Evolutionary conservation across 1,140 invertebrate species (phyloP).

Genomic region (Brachionus koreanus): DNA sequence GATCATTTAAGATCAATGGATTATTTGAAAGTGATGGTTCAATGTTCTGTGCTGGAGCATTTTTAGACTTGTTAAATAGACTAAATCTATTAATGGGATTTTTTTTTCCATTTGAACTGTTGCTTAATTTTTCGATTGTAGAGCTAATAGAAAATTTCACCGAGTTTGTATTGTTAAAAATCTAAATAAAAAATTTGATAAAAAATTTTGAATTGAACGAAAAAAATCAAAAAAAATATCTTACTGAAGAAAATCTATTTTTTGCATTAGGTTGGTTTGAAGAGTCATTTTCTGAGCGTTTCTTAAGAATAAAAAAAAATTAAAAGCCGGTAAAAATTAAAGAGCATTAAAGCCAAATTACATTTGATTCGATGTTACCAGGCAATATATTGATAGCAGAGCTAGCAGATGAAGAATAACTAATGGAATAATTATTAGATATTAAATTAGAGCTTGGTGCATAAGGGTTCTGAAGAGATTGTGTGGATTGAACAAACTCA

Average conservation of each 20-base stretch:
- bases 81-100: background rate
- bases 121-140: conserved; percentile 16
- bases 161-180: conserved; percentile 15
- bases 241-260: conserved; percentile 35
- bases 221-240: background rate
- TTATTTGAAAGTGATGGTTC: background rate
- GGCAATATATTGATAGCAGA: conserved; percentile 22
- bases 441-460: background rate
- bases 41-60: background rate
- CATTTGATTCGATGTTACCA: background rate
- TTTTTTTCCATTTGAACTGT: background rate
- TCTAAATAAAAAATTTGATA: background rate
- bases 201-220: too few relatives aligned
- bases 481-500: conserved; percentile 12
- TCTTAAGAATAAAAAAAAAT: conserved; percentile 6
- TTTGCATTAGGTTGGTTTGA: background rate
- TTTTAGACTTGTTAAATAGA: background rate
- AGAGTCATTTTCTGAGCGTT: background rate
- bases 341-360: background rate
- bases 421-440: background rate
- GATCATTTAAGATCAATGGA: background rate
- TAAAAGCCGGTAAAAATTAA: background rate
- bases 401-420: conserved; percentile 20
- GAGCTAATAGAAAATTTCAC: conserved; percentile 13
- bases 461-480: background rate